Conservation (phyloP, 2,888 invertebrate species). For the Thecophora atra region DNA sequence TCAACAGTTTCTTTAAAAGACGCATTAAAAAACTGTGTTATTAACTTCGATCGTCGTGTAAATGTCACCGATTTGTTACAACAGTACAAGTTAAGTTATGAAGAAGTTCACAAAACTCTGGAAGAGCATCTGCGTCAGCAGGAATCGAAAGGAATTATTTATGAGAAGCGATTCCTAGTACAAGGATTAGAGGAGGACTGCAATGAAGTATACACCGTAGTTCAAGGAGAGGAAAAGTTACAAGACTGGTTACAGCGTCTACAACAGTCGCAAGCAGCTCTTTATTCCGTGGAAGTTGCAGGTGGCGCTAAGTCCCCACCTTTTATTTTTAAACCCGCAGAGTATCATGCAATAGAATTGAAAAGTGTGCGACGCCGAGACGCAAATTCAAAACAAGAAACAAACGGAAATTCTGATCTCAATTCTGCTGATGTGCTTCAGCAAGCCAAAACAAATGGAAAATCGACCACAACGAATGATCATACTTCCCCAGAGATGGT, state of each 20-base stretch:
- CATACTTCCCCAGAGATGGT: constrained; percentile 31
- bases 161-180: constrained; percentile 53
- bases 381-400: background rate
- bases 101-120: constrained; percentile 52
- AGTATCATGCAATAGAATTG: constrained; percentile 49
- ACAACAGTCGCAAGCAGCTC: constrained; percentile 50
- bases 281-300: constrained; percentile 59
- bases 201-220: constrained; percentile 56
- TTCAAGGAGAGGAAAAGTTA: constrained; percentile 53
- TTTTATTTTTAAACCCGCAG: constrained; percentile 55
- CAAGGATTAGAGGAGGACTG: constrained; percentile 43
- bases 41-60: constrained; percentile 59
- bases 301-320: constrained; percentile 59
- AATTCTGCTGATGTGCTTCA: background rate
- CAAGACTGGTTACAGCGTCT: constrained; percentile 53
- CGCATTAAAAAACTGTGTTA: constrained; percentile 57
- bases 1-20: constrained; percentile 45
- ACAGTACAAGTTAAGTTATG: constrained; percentile 55
- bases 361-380: constrained; percentile 45
- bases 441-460: constrained; percentile 26
- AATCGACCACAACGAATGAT: constrained; percentile 38
- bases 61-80: constrained; percentile 60
- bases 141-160: constrained; percentile 53
- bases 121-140: constrained; percentile 50
- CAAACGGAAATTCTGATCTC: too few species aligned